Conservation (phyloP, 2,888 invertebrate species). For the Endotricha flammealis region DNA sequence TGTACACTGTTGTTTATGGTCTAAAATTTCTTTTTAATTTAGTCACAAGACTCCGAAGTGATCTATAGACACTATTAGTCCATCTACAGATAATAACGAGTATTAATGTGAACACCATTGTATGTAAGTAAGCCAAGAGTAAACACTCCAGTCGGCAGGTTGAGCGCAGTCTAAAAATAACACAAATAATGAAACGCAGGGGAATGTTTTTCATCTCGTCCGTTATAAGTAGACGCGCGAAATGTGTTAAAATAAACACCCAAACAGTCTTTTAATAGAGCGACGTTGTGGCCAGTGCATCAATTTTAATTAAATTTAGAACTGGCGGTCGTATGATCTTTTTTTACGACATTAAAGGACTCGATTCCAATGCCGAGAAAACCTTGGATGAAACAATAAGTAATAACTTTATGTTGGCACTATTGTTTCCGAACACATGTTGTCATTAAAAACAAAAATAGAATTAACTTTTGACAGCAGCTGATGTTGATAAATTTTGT, state of each 20-base stretch:
- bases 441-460: too few relatives aligned
- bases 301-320: conserved; percentile 66
- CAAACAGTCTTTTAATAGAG: conserved; percentile 72
- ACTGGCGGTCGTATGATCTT: conserved; percentile 56
- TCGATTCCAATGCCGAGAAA: conserved; percentile 40
- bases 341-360: conserved; percentile 34
- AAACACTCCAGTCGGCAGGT: conserved; percentile 71
- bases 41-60: too few relatives aligned
- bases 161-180: conserved; percentile 72
- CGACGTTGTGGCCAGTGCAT: conserved; percentile 68
- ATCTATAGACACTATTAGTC: too few relatives aligned
- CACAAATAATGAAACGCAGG: conserved; percentile 75
- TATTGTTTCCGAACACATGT: conserved; percentile 26
- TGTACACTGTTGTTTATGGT: too few relatives aligned
- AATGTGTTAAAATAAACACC: conserved; percentile 77
- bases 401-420: conserved; percentile 20
- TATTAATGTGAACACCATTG: conserved; percentile 63
- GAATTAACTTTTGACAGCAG: not conserved
- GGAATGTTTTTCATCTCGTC: conserved; percentile 76
- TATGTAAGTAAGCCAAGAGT: conserved; percentile 62
- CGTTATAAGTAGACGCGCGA: conserved; percentile 66
- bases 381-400: conserved; percentile 47
- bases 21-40: too few relatives aligned
- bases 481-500: conserved; percentile 5
- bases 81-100: conserved; percentile 34